Percentiles rank a stretch among this genome's conserved stretches.
These are phyloP conservation scores for Spea bombifrons DNA, from an alignment of 2,113 vertebrate species.

Conservation along the genomic window DNA sequence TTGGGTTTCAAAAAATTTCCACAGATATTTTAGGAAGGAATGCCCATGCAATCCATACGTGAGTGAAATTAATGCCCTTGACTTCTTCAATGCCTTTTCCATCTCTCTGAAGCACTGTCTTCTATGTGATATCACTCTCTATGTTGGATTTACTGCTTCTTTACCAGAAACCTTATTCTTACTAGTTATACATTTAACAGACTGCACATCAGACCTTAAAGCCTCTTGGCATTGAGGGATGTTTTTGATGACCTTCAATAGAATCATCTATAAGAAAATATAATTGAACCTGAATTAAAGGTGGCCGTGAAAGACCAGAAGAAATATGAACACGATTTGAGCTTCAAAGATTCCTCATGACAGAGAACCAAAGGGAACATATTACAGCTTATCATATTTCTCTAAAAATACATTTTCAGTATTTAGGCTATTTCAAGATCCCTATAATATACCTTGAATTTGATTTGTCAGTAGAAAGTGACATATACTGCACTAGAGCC, in stretches of 20 bases:
- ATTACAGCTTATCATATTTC: not conserved
- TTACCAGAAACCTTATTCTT: constrained; percentile 33
- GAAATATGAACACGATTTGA: constrained; percentile 18
- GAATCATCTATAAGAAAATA: constrained; percentile 24
- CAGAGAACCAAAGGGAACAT: not conserved
- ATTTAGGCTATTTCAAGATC: not conserved
- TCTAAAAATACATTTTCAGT: not conserved
- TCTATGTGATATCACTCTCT: constrained; percentile 3
- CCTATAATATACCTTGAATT: too few species aligned
- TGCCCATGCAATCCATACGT: not conserved
- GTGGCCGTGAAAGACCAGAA: constrained; percentile 23
- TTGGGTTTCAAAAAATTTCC: not conserved
- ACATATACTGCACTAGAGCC: too few species aligned
- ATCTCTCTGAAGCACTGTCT: constrained; percentile 7
- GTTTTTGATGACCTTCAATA: constrained; percentile 38
- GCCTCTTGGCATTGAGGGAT: constrained; percentile 27
- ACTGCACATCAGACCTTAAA: constrained; percentile 21
- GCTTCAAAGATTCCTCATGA: constrained; percentile 34
- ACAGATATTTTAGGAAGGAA: not conserved
- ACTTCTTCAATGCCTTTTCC: constrained; percentile 15
- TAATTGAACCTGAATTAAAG: constrained; percentile 42
- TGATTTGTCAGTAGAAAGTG: too few species aligned
- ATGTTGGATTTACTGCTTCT: constrained; percentile 34
- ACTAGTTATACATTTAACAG: constrained; percentile 36
- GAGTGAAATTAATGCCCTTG: constrained; percentile 13